Conservation (phyloP, 2,888 invertebrate species). For the Spisula solida region DNA sequence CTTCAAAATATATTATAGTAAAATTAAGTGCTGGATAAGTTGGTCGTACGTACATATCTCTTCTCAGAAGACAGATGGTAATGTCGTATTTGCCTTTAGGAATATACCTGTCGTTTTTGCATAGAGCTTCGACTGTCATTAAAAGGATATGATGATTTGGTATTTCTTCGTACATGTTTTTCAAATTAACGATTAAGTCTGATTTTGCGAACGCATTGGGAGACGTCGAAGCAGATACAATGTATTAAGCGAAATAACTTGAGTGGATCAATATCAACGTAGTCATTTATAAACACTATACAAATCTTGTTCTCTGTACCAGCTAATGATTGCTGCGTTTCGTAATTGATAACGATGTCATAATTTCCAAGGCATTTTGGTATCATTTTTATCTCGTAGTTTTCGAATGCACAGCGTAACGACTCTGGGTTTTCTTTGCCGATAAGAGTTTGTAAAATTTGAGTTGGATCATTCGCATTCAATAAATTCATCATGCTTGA, state of each 20-base stretch:
- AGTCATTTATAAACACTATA: slow-evolving; percentile 38
- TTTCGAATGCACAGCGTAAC: slow-evolving; percentile 18
- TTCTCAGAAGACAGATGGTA: slow-evolving; percentile 9
- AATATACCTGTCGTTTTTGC: slow-evolving; percentile 15
- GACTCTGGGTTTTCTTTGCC: slow-evolving; percentile 21
- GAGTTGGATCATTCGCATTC: slow-evolving; percentile 13
- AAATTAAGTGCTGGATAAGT: slow-evolving; percentile 31
- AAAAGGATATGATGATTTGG: slow-evolving; percentile 1
- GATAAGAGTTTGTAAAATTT: slow-evolving; percentile 24
- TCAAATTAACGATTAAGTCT: slow-evolving; percentile 10
- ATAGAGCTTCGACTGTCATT: neutral
- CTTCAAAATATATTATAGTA: slow-evolving; percentile 29
- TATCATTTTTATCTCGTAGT: slow-evolving; percentile 33
- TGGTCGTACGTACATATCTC: slow-evolving; percentile 26
- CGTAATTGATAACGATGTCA: slow-evolving; percentile 23
- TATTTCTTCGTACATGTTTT: slow-evolving; percentile 24
- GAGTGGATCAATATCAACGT: slow-evolving; percentile 29
- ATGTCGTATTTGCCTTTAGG: slow-evolving; percentile 15
- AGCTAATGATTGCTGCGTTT: slow-evolving; percentile 22
- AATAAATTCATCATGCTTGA: slow-evolving; percentile 26
- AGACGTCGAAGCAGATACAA: slow-evolving; percentile 9
- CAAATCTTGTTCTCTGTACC: slow-evolving; percentile 18
- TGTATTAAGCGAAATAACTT: slow-evolving; percentile 23
- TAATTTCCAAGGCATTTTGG: slow-evolving; percentile 31
- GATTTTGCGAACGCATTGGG: slow-evolving; percentile 26